These are phyloP conservation scores for Takifugu flavidus DNA, from an alignment of 2,113 vertebrate species.

Conservation along the genomic window DNA sequence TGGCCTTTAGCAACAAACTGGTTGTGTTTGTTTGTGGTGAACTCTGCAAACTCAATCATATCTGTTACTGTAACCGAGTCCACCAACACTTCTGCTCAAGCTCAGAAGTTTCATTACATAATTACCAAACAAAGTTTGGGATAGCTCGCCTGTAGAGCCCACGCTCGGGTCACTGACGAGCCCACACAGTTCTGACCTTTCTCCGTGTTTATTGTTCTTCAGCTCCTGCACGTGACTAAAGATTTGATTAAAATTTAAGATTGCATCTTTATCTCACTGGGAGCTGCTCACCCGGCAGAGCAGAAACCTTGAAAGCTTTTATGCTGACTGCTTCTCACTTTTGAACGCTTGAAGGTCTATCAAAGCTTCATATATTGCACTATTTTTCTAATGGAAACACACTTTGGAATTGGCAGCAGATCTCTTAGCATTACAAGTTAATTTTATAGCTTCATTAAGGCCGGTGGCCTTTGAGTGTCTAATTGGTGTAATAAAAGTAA, in stretches of 20 bases:
- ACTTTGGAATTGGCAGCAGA: slow-evolving; percentile 13
- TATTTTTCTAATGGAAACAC: slow-evolving; percentile 16
- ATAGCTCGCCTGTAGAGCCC: slow-evolving; percentile 2
- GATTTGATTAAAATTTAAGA: neutral
- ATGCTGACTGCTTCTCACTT: neutral
- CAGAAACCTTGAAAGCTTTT: neutral
- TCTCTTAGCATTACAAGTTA: slow-evolving; percentile 10
- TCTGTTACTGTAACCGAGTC: too few species aligned
- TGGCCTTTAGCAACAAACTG: too few species aligned
- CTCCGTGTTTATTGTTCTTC: neutral
- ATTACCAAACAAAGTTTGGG: slow-evolving; percentile 23
- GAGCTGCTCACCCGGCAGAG: neutral
- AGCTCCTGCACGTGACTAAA: neutral
- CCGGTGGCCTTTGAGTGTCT: slow-evolving; percentile 25
- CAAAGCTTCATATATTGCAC: neutral
- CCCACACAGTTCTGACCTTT: slow-evolving; percentile 17
- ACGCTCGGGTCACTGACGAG: slow-evolving; percentile 1
- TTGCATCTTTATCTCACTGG: neutral
- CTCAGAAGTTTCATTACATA: slow-evolving; percentile 4
- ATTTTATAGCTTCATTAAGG: slow-evolving; percentile 36
- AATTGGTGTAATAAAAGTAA: slow-evolving; percentile 30
- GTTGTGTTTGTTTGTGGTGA: too few species aligned
- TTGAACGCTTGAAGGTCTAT: neutral
- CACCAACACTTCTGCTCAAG: neutral
- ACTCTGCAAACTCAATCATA: too few species aligned